phyloP scores from a whole-genome alignment of 1,140 invertebrate genomes.

The Drosophila lacertosa region DNA sequence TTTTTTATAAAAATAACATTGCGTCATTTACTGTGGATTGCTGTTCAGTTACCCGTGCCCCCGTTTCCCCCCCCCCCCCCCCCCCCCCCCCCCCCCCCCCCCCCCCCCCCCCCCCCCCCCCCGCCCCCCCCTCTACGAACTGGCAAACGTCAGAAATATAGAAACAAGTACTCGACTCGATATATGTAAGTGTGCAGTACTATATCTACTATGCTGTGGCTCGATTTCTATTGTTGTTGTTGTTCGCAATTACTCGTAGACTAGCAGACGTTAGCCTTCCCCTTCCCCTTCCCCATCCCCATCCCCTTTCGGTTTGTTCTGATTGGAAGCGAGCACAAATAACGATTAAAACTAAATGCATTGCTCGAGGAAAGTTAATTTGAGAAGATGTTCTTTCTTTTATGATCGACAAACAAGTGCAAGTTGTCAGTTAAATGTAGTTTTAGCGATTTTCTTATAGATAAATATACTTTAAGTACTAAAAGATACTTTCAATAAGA shows the following conservation, averaged over 20 bases:
- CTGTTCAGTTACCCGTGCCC: background rate
- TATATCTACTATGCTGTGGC: constrained; percentile 15
- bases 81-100: background rate
- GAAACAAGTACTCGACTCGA: constrained; percentile 7
- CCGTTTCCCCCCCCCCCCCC: background rate
- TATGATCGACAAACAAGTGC: too few species aligned
- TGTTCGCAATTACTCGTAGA: constrained; percentile 9
- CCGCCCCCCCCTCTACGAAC: constrained; percentile 53
- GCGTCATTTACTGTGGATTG: constrained; percentile 52
- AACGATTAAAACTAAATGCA: background rate
- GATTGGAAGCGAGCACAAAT: background rate
- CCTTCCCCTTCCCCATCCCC: too few species aligned
- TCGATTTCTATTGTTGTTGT: constrained; percentile 11
- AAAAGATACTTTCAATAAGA: too few species aligned
- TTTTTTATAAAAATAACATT: constrained; percentile 68
- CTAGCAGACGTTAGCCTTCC: background rate
- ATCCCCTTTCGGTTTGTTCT: background rate
- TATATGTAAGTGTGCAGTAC: constrained; percentile 5
- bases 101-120: background rate
- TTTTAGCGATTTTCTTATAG: too few species aligned
- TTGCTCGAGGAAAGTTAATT: background rate
- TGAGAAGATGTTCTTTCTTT: background rate
- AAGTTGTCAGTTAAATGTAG: too few species aligned
- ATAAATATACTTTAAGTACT: too few species aligned
- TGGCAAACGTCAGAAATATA: constrained; percentile 19